Base-by-base conservation (phyloP, 2,888 invertebrate species). In the Drosophila siamana region DNA sequence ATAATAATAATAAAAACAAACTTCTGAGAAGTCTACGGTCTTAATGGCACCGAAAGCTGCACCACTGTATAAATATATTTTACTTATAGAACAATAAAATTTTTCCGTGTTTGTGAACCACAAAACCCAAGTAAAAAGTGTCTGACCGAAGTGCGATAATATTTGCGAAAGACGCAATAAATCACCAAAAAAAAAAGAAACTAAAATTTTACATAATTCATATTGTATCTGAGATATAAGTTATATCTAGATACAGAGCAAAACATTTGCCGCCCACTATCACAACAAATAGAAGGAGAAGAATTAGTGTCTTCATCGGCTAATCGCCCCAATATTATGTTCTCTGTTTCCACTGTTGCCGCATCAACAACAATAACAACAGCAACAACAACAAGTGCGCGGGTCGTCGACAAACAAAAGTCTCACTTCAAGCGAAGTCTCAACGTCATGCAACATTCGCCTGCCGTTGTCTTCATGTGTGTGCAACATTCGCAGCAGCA, bases 1-100 rank as follows among this genome's bases (percentile, higher is more conserved):
- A 33, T 46, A 19, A 19, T 3, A 3, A n/a, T n/a, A n/a, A n/a
- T n/a, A n/a, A n/a, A 19, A 19, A 19, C 3, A 19, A 38, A 33
- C 33, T 64, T 51, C 19, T 22, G 36, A 24, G 11, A 9, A 43
- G 19, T 46, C 6, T 62, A 41, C 61, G 52, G 46, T 71, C 68
- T 89, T 84, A 87, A 90, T 90, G 90, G 90, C 91, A 89, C 83
- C 88, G 59, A 69, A 52, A 59, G 78, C 80, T 83, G 77, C 82
- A 86, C 82, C 75, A 68, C 80, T 83, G 60, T 89, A 87, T 63
- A 91, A 86, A 80, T 89, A 91, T 86, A 81, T 86, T 79, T 76
- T 86, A 74, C 90, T 86, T 60, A 87, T 88, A 91, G 80, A 78
- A 79, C 78, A 80, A 44, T 89, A 80, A 87, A 69, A 69, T 67